These are phyloP conservation scores for Protomyctophum bolini DNA, from an alignment of 2,113 vertebrate species.

Conservation along the genomic window DNA sequence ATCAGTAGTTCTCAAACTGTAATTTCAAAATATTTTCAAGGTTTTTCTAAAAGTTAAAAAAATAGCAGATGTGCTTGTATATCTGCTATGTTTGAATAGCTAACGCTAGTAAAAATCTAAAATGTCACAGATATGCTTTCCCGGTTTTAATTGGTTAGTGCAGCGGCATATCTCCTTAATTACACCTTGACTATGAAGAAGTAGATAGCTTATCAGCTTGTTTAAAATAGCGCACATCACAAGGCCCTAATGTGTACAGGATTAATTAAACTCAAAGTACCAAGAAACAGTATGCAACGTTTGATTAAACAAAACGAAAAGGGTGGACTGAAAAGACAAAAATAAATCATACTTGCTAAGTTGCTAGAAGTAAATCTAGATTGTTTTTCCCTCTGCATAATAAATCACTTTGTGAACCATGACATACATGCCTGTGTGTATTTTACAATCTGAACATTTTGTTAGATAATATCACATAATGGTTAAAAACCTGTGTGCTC, in stretches of 20 bases:
- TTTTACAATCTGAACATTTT: neutral
- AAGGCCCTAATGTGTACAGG: conserved; percentile 32
- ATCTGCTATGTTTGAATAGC: no score
- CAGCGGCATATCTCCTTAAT: conserved; percentile 49
- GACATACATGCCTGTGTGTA: neutral
- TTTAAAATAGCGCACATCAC: conserved; percentile 38
- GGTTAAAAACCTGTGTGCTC: neutral
- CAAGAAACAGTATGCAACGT: conserved; percentile 1
- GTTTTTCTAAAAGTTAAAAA: no score
- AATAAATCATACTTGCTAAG: neutral
- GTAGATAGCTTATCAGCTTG: conserved; percentile 45
- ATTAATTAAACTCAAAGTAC: conserved; percentile 37
- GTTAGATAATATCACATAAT: neutral
- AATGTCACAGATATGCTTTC: no score
- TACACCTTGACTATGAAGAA: conserved; percentile 26
- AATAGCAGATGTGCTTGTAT: no score
- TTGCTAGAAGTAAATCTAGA: neutral
- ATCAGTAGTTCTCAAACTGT: no score
- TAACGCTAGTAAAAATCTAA: no score
- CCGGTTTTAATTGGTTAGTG: no score
- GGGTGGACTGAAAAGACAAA: neutral
- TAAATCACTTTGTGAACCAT: no score
- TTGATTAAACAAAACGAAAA: neutral
- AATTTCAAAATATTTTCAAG: no score
- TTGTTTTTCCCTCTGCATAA: no score